These are phyloP conservation scores for Ypsolopha sequella DNA, from an alignment of 2,888 invertebrate species.

Conservation along the genomic window DNA sequence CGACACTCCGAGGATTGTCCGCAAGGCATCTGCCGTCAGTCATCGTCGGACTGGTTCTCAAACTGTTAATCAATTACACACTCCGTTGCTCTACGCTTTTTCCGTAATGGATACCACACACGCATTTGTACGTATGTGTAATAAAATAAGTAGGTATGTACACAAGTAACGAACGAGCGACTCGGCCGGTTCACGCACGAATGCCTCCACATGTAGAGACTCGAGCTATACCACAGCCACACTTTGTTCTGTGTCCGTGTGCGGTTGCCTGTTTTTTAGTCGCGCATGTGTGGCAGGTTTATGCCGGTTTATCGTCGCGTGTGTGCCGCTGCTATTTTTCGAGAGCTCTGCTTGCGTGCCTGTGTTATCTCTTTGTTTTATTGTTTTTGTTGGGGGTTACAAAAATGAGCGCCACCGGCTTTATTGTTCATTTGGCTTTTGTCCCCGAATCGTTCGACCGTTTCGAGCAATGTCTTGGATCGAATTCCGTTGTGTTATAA, in stretches of 20 bases:
- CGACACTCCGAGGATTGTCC: not conserved
- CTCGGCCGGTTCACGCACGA: slow-evolving; percentile 46
- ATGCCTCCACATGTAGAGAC: slow-evolving; percentile 47
- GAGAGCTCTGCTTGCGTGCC: slow-evolving; percentile 51
- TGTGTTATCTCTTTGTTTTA: slow-evolving; percentile 51
- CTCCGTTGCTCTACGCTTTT: slow-evolving; percentile 53
- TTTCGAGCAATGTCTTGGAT: slow-evolving; percentile 27
- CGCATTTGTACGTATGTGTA: slow-evolving; percentile 36
- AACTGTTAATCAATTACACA: slow-evolving; percentile 66
- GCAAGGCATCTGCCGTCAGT: slow-evolving; percentile 18
- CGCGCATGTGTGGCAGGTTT: slow-evolving; percentile 30
- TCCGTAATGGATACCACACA: slow-evolving; percentile 60
- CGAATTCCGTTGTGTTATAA: slow-evolving; percentile 22
- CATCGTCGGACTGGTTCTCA: slow-evolving; percentile 36
- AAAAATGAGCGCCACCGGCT: slow-evolving; percentile 48
- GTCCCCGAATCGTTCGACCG: slow-evolving; percentile 23
- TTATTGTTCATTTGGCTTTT: slow-evolving; percentile 49
- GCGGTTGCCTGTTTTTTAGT: slow-evolving; percentile 24
- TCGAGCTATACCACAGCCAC: slow-evolving; percentile 25
- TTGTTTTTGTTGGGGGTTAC: slow-evolving; percentile 48
- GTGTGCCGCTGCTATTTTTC: slow-evolving; percentile 47
- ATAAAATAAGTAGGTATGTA: slow-evolving; percentile 16
- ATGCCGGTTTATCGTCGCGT: slow-evolving; percentile 27
- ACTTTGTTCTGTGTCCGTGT: slow-evolving; percentile 29
- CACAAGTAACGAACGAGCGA: slow-evolving; percentile 8